phyloP scores from a whole-genome alignment of 2,113 vertebrate genomes.

The Prochilodus magdalenae region DNA sequence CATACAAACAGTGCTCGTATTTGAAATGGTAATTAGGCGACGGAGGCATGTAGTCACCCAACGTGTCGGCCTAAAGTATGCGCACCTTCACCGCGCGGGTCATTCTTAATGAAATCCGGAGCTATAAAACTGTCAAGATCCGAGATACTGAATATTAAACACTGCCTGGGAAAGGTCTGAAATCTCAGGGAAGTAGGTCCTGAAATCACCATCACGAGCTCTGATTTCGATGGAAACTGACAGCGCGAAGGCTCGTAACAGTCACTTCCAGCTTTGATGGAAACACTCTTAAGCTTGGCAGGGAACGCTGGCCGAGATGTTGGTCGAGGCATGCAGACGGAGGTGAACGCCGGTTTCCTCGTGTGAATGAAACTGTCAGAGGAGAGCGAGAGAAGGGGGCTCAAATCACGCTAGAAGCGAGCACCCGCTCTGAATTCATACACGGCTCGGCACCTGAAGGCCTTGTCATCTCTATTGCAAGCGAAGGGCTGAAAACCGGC shows the following conservation, averaged over 20 bases:
- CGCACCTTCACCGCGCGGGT: not conserved
- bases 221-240: slow-evolving; percentile 1
- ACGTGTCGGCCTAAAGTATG: not conserved
- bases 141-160: slow-evolving; percentile 6
- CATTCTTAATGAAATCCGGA: not conserved
- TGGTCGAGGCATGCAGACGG: slow-evolving; percentile 50
- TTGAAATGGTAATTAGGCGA: not conserved
- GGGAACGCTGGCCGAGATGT: slow-evolving; percentile 16
- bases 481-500: slow-evolving; percentile 21
- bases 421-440: not conserved
- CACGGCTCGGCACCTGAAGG: slow-evolving; percentile 28
- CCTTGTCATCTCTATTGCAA: slow-evolving; percentile 24
- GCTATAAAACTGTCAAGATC: slow-evolving; percentile 7
- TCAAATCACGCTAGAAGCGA: slow-evolving; percentile 5
- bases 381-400: slow-evolving; percentile 25
- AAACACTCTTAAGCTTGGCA: slow-evolving; percentile 27
- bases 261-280: slow-evolving; percentile 21
- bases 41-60: not conserved
- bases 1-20: not conserved
- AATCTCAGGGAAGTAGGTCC: not conserved
- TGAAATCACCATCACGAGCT: slow-evolving; percentile 5
- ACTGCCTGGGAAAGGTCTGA: slow-evolving; percentile 19
- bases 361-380: slow-evolving; percentile 59
- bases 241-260: not conserved
- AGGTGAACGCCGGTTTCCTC: slow-evolving; percentile 60